Percentiles rank a stretch among this genome's conserved stretches.
Conservation (phyloP, 2,113 vertebrate species). For the Hypocryptadius cinnamomeus region DNA sequence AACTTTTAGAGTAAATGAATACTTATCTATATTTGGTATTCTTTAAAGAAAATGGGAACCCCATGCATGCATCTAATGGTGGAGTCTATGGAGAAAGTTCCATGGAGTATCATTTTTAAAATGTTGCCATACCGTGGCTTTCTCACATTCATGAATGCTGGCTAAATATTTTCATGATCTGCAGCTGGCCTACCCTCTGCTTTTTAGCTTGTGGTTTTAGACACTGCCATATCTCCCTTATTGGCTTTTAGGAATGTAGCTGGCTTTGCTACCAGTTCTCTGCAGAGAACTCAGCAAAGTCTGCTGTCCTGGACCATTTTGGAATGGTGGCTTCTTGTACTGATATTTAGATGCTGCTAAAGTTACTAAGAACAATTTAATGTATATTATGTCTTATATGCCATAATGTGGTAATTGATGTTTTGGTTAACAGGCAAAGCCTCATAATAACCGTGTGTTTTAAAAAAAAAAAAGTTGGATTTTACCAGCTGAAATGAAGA, state of each 20-base stretch:
- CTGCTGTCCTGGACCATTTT: conserved; percentile 6
- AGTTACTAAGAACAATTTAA: not conserved
- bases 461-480: not conserved
- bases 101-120: not conserved
- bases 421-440: conserved; percentile 51
- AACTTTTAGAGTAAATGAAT: conserved; percentile 27
- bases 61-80: conserved; percentile 17
- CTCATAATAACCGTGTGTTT: conserved; percentile 5
- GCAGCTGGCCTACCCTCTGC: conserved; percentile 8
- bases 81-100: conserved; percentile 3
- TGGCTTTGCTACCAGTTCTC: not conserved
- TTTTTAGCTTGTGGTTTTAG: conserved; percentile 25
- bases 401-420: conserved; percentile 11
- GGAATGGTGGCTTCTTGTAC: conserved; percentile 22
- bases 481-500: conserved; percentile 47
- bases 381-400: not conserved
- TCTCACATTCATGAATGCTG: conserved; percentile 15
- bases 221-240: not conserved
- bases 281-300: not conserved
- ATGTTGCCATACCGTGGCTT: not conserved
- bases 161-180: conserved; percentile 8
- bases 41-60: conserved; percentile 9
- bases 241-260: not conserved
- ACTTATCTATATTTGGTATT: conserved; percentile 1
- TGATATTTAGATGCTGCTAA: conserved; percentile 36